Evolutionary conservation across 1,140 invertebrate genomes (phyloP).

Genomic region (Oryzaephilus surinamensis): DNA sequence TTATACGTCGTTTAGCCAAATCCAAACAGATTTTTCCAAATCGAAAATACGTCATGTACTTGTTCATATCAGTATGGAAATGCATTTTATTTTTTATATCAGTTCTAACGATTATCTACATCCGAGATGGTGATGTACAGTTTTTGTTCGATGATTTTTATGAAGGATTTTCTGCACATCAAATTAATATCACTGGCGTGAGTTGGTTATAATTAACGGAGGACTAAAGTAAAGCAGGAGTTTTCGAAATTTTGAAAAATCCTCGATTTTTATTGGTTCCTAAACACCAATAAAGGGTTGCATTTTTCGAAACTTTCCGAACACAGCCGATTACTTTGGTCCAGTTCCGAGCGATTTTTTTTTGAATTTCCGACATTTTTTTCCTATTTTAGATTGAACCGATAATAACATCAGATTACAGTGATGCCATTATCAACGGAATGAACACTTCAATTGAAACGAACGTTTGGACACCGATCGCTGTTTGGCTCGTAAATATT

Average conservation of each 20-base stretch:
- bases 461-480: constrained; percentile 40
- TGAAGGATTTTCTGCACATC: constrained; percentile 42
- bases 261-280: not conserved
- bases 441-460: constrained; percentile 20
- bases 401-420: constrained; percentile 16
- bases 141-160: constrained; percentile 44
- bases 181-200: constrained; percentile 46
- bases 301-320: not conserved
- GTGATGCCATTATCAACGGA: constrained; percentile 32
- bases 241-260: too few relatives aligned
- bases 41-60: constrained; percentile 57
- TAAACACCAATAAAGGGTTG: not conserved
- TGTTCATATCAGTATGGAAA: constrained; percentile 58
- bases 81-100: constrained; percentile 48
- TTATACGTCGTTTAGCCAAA: constrained; percentile 42
- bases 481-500: constrained; percentile 52
- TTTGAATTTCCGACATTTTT: constrained; percentile 2
- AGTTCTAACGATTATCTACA: constrained; percentile 44
- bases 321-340: not conserved
- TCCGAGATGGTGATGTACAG: constrained; percentile 40
- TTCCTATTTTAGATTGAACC: constrained; percentile 17
- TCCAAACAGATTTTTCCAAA: constrained; percentile 46
- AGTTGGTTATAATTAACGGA: too few relatives aligned
- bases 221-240: too few relatives aligned
- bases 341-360: not conserved